Evolutionary conservation across 2,797 vertebrate genomes (phyloP), one percentile per base, ranked within the genome.

Genomic region (Lithobates pipiens): DNA sequence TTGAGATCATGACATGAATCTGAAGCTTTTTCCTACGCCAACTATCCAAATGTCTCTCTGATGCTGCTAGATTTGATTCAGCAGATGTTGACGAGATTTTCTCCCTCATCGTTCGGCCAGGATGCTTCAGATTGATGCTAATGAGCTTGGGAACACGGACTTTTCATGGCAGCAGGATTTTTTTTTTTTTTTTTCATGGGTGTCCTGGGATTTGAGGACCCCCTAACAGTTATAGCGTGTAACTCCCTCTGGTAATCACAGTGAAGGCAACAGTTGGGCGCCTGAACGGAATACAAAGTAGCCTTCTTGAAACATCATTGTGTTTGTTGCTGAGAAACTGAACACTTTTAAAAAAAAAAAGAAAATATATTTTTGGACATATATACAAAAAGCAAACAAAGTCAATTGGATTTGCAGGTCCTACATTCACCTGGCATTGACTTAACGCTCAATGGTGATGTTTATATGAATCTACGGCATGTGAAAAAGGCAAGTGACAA

Each of bases 211-310:
- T 77, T 54, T 70, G 44, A 86, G 82, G 74, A 78, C 54, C 85
- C 85, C 75, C 74, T 77, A 82, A 77, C 74, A 72, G 72, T 76
- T 77, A 74, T 54, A 80, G 57, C 36, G 25, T 67, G 74, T 80
- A 85, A 80, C 69, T 80, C 71, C 84, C 77, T 76, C 68, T 44
- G 44, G 77, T 85, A 80, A 85, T 85, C 61, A 85, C 71, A 39
- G 77, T 57, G 61, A 61, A 74, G 75, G 61, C 25, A 76, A 77
- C 69, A 70, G 61, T 46, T n/a, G 32, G n/a, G 27, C 13, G 8
- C 36, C 71, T 61, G 63, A 73, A 57, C 5, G 15, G 71, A 85
- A 85, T 85, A 76, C 84, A 54, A 85, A 85, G 61, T 36, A 80
- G 46, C 16, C 36, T 77, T 15, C 6, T 21, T 67, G 50, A 44